Evolutionary conservation across 2,113 vertebrate genomes (phyloP).

Genomic region (Melierax canorus): DNA sequence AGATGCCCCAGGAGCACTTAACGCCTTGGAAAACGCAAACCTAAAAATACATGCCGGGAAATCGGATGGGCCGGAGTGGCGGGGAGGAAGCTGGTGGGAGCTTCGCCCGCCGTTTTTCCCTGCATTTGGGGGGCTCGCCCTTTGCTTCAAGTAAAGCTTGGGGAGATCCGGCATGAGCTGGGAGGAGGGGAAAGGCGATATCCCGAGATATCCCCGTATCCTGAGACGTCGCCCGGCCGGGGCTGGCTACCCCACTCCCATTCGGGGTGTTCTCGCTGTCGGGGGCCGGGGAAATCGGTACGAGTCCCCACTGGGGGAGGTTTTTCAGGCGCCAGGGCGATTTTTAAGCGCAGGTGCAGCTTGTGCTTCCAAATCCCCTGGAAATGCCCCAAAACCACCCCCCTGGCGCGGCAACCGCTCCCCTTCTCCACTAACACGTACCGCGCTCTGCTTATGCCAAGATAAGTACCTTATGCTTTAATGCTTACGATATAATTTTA

Average conservation of each 20-base stretch:
- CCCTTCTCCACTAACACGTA: slow-evolving; percentile 48
- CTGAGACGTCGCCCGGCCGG: rapidly evolving
- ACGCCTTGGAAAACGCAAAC: slow-evolving; percentile 42
- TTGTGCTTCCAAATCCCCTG: background rate
- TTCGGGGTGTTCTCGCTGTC: background rate
- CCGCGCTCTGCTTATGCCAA: slow-evolving; percentile 9
- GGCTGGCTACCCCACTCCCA: background rate
- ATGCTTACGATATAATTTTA: slow-evolving; percentile 45
- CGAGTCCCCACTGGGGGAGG: background rate
- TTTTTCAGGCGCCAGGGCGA: background rate
- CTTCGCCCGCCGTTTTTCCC: background rate
- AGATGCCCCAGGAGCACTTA: slow-evolving; percentile 44
- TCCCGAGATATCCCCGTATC: background rate
- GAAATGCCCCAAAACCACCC: background rate
- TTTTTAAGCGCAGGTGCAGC: background rate
- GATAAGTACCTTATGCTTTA: slow-evolving; percentile 49
- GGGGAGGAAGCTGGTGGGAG: background rate
- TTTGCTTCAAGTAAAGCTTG: background rate
- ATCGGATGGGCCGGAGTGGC: background rate
- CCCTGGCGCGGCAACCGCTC: background rate
- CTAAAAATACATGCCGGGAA: background rate
- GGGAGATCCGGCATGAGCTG: background rate
- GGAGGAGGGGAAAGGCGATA: background rate
- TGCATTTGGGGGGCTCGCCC: background rate
- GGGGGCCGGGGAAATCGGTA: background rate